Evolutionary conservation across 2,113 vertebrate genomes (phyloP), one percentile per base, ranked within the genome.

Genomic region (Cochlearius cochlearius): DNA sequence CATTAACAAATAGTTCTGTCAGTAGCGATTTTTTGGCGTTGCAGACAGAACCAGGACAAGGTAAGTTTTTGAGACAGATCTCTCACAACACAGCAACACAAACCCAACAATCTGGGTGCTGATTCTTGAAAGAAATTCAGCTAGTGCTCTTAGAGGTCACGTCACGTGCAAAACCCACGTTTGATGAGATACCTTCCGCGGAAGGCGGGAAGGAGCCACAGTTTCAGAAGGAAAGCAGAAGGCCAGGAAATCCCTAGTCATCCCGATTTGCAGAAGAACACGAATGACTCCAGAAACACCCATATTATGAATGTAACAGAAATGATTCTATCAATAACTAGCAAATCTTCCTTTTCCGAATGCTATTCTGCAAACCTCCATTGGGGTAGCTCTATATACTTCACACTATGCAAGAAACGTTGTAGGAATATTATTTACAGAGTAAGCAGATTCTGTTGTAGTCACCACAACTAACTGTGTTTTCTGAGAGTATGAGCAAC

Each of bases 1-100:
- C 93, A 92, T 80, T 92, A 96, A 69, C 95, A 85, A 55, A 74
- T 56, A 78, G 87, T 66, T 72, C 62, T 52, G 72, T 68, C 58
- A 49, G 73, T 15, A 85, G 80, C 43, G 88, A 73, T 81, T 22
- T 84, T 69, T 80, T 79, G 80, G 81, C 17, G 12, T 18, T n/a
- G 26, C 63, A 90, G 91, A 93, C 80, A 75, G 75, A 74, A 73
- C 13, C 59, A 50, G 66, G 73, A 38, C 53, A 30, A 23, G 56
- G 15, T 29, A 81, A 38, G 38, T 53, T 90, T 92, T 53, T 77
- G 82, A 92, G 80, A 27, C 47, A 75, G 34, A 62, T 84, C 73
- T 47, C 66, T 55, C 16, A 59, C 53, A 92, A 93, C 18, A 34
- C 52, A 15, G 23, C 71, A 50, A 60, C 10, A 43, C 12, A 67